phyloP scores from a whole-genome alignment of 2,113 vertebrate species.

The Eolophus roseicapilla region DNA sequence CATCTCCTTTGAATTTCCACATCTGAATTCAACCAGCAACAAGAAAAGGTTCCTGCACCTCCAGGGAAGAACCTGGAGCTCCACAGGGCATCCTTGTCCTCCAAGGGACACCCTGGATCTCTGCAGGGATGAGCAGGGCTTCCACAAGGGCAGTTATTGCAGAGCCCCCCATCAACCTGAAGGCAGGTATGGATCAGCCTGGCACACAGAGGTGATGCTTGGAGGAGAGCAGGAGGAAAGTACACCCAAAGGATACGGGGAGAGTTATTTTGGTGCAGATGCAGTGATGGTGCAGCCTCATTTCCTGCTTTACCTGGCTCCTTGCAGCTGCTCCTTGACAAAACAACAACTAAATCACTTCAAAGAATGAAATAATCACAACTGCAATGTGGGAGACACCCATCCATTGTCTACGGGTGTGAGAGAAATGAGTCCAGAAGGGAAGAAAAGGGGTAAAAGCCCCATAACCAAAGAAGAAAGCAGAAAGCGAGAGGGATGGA shows the following conservation, averaged over 20 bases:
- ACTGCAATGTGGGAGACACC: background rate
- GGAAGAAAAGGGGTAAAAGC: no score
- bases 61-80: background rate
- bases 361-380: rapidly evolving
- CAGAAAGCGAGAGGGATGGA: background rate
- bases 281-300: background rate
- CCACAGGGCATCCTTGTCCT: background rate
- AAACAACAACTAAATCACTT: background rate
- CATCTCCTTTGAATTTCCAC: background rate
- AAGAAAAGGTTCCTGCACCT: background rate
- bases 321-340: background rate
- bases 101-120: background rate
- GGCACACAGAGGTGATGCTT: background rate
- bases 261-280: background rate
- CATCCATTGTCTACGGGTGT: background rate
- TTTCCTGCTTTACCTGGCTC: background rate
- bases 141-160: background rate
- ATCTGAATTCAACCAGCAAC: background rate
- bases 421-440: background rate
- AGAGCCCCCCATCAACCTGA: background rate
- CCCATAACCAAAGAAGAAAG: background rate
- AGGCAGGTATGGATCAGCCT: background rate
- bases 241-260: background rate
- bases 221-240: background rate
- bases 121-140: background rate